phyloP scores from a whole-genome alignment of 2,113 vertebrate species.

The rabbit (Oryctolagus cuniculus) region mOryCun1.1 NC_091436.1:110309501-110310000 shows the following conservation, averaged over 20 bases:
- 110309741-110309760: background rate
- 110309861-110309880: background rate
- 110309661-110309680: slow-evolving; percentile 19
- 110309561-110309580: background rate
- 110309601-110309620: background rate
- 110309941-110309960: slow-evolving; percentile 2
- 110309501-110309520: background rate
- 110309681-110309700: background rate
- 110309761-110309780: slow-evolving; percentile 32
- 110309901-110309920: slow-evolving; percentile 1
- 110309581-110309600: background rate
- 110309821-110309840: background rate
- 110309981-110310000: slow-evolving; percentile 1
- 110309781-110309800: slow-evolving; percentile 18
- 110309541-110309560: background rate
- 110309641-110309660: background rate
- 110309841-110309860: slow-evolving; percentile 16
- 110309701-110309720: slow-evolving; percentile 27
- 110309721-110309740: too few species aligned
- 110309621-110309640: slow-evolving; percentile 8
- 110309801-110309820: slow-evolving; percentile 1
- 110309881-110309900: background rate
- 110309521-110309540: background rate
- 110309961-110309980: background rate
- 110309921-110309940: background rate